Conservation (phyloP, 2,113 vertebrate species). For the Neomonachus schauinslandi region DNA sequence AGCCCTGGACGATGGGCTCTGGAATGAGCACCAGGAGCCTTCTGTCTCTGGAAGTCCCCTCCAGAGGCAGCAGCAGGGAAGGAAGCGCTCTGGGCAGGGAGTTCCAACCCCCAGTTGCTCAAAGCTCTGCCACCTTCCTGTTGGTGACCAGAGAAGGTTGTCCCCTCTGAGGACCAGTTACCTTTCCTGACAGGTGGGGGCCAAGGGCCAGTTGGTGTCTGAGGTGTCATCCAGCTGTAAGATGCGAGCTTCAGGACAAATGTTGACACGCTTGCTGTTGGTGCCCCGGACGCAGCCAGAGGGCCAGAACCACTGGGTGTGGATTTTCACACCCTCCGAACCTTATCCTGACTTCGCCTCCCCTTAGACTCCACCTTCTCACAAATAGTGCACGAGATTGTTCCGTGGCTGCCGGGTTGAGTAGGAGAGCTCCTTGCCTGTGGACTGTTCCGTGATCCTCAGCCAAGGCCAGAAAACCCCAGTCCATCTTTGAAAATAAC, state of each 20-base stretch:
- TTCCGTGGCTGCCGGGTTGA: rapidly evolving
- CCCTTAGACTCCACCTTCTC: background rate
- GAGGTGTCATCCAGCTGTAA: background rate
- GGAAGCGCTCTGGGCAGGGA: background rate
- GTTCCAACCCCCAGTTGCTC: no score
- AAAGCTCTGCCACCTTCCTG: background rate
- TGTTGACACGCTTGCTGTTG: background rate
- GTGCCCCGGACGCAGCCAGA: background rate
- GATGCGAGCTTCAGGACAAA: background rate
- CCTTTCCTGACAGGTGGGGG: background rate
- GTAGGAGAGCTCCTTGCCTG: background rate
- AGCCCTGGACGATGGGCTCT: background rate
- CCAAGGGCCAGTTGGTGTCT: background rate
- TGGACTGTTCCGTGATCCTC: background rate
- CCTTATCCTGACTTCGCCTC: background rate
- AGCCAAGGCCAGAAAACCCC: background rate
- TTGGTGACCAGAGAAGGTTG: background rate
- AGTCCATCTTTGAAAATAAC: background rate
- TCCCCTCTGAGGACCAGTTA: no score
- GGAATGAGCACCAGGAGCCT: background rate
- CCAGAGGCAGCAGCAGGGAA: background rate
- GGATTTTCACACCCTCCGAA: background rate
- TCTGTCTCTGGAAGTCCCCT: background rate
- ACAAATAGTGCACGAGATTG: rapidly evolving
- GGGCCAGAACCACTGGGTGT: background rate